Base-by-base conservation (phyloP, 1,140 invertebrate species). In the Acromyrmex echinatior region DNA sequence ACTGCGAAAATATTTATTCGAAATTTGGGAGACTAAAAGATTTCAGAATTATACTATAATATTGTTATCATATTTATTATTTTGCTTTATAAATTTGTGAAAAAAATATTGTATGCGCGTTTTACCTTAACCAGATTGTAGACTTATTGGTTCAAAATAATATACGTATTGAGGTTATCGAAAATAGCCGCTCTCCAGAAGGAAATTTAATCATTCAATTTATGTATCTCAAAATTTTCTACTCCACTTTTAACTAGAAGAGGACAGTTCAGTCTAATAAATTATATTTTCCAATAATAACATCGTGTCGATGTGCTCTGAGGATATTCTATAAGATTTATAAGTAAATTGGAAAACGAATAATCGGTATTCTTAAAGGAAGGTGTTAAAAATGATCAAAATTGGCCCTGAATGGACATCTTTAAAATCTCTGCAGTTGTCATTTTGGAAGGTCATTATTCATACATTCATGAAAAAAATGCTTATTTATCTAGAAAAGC, bases 141-240 rank as follows among this genome's bases (percentile, higher is more conserved):
- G 31, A 70, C 65, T 71, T 53, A 70, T 70, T 81, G 56, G 31
- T 81, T n/a, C 5, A 49, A 70, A 16, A 85, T 85, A 77, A 76
- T 77, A 63, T 77, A 74, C 73, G 56, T 49, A 85, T 76, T 84
- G 25, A 63, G 81, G 81, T 77, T 39, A 21, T n/a, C 53, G 25
- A 63, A 76, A 76, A 74, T 84, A 84, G 71, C 68, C 35, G 12
- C 25, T 71, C 53, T 84, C 56, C 45, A 78, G 49, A 77, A 84
- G 39, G 60, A 10, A 45, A 45, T 45, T 45, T 45, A 45, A 10
- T 45, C 39, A 45, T 45, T 45, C 39, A 85, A 62, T 76, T 77
- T 85, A 74, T 65, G 25, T 49, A 62, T 85, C 49, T 78, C 39
- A 73, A 85, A 65, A 76, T 85, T 85, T 85, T 70, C 73, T 63